Percentiles rank a stretch among this genome's conserved stretches.
Conservation (phyloP, 2,113 vertebrate species). For the Ailuropoda melanoleuca region DNA sequence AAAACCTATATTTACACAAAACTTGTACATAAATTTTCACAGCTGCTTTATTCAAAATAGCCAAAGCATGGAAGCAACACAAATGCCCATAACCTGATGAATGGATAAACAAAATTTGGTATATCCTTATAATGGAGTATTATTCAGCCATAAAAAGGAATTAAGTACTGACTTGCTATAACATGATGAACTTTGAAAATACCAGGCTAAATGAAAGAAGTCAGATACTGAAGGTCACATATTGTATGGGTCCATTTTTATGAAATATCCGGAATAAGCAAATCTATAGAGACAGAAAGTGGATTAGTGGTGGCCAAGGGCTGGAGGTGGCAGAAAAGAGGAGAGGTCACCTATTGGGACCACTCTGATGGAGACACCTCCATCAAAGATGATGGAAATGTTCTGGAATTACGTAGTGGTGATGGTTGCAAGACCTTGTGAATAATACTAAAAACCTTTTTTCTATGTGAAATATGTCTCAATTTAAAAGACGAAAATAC, state of each 20-base stretch:
- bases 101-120: background rate
- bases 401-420: background rate
- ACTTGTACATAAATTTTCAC: background rate
- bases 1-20: background rate
- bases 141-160: background rate
- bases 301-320: background rate
- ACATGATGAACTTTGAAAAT: background rate
- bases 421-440: background rate
- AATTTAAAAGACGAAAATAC: background rate
- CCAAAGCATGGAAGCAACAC: background rate
- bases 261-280: background rate
- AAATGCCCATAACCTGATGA: background rate
- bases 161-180: background rate
- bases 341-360: background rate
- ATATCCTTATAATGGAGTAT: background rate
- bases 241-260: background rate
- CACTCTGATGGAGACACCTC: background rate
- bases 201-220: background rate
- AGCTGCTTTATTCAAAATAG: background rate
- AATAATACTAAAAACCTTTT: background rate
- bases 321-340: background rate
- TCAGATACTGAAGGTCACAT: background rate
- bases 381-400: constrained; percentile 1
- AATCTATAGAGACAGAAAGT: background rate
- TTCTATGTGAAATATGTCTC: background rate